A percentile compares a stretch with the other conserved stretches of the same genome.
Evolutionary conservation across 2,888 invertebrate species (phyloP).

Genomic region (Gnatocerus cornutus): DNA sequence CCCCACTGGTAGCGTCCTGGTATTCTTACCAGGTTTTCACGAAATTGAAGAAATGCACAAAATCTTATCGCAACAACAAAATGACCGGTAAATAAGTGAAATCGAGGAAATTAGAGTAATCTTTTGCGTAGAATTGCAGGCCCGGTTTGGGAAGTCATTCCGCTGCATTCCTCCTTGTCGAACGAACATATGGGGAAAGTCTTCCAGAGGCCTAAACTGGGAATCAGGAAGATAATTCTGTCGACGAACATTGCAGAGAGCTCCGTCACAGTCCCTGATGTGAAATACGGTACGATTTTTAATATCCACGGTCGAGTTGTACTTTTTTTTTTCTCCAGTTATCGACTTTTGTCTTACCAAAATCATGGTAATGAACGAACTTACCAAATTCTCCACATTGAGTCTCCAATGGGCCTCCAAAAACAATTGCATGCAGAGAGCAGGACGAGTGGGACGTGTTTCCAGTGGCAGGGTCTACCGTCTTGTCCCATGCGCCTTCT

Average conservation of each 20-base stretch:
- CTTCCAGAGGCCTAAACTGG: slow-evolving; percentile 76
- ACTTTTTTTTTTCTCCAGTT: slow-evolving; percentile 73
- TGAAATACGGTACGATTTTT: slow-evolving; percentile 85
- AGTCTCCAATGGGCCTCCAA: slow-evolving; percentile 91
- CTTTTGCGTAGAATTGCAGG: background rate
- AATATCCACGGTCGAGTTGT: background rate
- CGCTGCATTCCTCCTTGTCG: slow-evolving; percentile 79
- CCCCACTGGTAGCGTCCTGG: slow-evolving; percentile 79
- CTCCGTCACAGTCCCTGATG: slow-evolving; percentile 91
- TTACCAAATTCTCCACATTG: slow-evolving; percentile 86
- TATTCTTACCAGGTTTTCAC: slow-evolving; percentile 91
- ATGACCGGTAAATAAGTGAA: slow-evolving; percentile 15
- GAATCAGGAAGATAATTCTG: slow-evolving; percentile 86
- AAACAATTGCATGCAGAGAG: slow-evolving; percentile 90
- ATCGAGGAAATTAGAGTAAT: background rate
- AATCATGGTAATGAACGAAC: slow-evolving; percentile 81
- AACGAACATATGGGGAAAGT: slow-evolving; percentile 78
- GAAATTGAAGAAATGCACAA: slow-evolving; percentile 85
- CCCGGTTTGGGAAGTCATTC: slow-evolving; percentile 66
- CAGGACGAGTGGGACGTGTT: slow-evolving; percentile 93
- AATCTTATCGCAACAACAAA: slow-evolving; percentile 45
- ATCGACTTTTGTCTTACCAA: slow-evolving; percentile 97
- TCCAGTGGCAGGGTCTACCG: slow-evolving; percentile 90
- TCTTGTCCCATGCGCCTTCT: slow-evolving; percentile 80
- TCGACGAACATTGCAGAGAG: slow-evolving; percentile 95